A percentile compares a stretch with the other conserved stretches of the same genome.
Conservation (phyloP, 2,797 vertebrate species). For the Semotilus atromaculatus region DNA sequence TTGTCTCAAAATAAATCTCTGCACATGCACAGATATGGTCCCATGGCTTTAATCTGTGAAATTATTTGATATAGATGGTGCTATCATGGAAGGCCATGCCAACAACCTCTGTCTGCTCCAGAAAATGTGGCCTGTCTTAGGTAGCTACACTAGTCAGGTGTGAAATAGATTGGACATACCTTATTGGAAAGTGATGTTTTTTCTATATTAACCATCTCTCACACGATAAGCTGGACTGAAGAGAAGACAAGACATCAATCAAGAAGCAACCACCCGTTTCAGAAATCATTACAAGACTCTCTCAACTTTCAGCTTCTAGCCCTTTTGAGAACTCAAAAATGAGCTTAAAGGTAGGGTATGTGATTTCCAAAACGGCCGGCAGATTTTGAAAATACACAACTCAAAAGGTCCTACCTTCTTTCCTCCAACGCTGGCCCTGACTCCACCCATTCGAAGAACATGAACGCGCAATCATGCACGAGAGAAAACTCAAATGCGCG, state of each 20-base stretch:
- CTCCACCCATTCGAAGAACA: too few relatives aligned
- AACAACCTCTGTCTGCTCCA: constrained; percentile 5
- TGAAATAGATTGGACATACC: constrained; percentile 41
- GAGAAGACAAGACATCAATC: constrained; percentile 35
- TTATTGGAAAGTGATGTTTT: constrained; percentile 26
- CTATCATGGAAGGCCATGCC: constrained; percentile 12
- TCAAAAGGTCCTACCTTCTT: too few relatives aligned
- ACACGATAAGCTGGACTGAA: not conserved
- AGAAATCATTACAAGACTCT: not conserved
- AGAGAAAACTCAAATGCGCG: too few relatives aligned
- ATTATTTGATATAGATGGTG: constrained; percentile 24
- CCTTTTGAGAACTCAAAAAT: not conserved
- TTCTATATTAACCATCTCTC: constrained; percentile 6
- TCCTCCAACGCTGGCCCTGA: too few relatives aligned
- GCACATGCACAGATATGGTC: not conserved
- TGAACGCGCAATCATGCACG: too few relatives aligned
- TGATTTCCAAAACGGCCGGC: too few relatives aligned
- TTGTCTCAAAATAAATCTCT: not conserved
- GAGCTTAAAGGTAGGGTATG: too few relatives aligned
- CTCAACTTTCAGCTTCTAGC: not conserved
- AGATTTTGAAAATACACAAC: too few relatives aligned
- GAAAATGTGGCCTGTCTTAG: constrained; percentile 11
- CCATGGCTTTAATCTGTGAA: not conserved
- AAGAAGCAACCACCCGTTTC: constrained; percentile 34
- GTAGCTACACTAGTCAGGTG: constrained; percentile 28